phyloP scores from a whole-genome alignment of 2,888 invertebrate species.

The Ennomos quercinarius region DNA sequence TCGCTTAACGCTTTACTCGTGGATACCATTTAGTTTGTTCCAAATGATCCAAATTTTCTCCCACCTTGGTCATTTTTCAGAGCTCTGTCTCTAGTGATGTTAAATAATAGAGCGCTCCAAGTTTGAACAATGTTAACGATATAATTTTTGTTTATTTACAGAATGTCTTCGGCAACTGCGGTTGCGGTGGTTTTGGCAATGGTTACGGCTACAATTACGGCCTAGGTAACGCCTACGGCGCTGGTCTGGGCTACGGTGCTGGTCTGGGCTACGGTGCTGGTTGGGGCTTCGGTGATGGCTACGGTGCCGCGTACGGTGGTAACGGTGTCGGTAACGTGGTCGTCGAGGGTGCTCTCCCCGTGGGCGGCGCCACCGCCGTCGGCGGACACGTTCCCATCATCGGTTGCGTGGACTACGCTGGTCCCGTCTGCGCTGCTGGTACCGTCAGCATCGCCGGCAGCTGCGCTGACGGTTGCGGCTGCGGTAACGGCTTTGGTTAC shows the following conservation, averaged over 20 bases:
- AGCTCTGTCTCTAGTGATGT: too few relatives aligned
- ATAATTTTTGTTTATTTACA: not conserved
- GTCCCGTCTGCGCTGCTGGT: conserved; percentile 40
- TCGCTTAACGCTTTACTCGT: too few relatives aligned
- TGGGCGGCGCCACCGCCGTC: conserved; percentile 37
- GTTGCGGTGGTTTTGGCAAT: not conserved
- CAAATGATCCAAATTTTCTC: too few relatives aligned
- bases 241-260: not conserved
- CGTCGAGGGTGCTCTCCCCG: conserved; percentile 41
- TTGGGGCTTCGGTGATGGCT: conserved; percentile 6
- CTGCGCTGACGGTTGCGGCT: conserved; percentile 28
- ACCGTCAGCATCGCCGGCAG: conserved; percentile 37
- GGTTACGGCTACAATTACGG: not conserved
- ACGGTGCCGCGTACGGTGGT: conserved; percentile 18
- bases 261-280: conserved; percentile 27
- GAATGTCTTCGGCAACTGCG: not conserved
- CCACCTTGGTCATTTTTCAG: too few relatives aligned
- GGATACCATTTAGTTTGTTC: too few relatives aligned
- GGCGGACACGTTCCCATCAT: conserved; percentile 40
- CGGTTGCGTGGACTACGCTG: conserved; percentile 38
- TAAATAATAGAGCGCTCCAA: too few relatives aligned
- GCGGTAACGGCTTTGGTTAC: not conserved
- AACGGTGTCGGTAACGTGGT: conserved; percentile 39
- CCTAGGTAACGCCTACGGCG: not conserved
- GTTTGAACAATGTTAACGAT: too few relatives aligned